A percentile compares a stretch with the other conserved stretches of the same genome.
Conservation (phyloP, 2,113 vertebrate species). For the Brevimyrus niger region DNA sequence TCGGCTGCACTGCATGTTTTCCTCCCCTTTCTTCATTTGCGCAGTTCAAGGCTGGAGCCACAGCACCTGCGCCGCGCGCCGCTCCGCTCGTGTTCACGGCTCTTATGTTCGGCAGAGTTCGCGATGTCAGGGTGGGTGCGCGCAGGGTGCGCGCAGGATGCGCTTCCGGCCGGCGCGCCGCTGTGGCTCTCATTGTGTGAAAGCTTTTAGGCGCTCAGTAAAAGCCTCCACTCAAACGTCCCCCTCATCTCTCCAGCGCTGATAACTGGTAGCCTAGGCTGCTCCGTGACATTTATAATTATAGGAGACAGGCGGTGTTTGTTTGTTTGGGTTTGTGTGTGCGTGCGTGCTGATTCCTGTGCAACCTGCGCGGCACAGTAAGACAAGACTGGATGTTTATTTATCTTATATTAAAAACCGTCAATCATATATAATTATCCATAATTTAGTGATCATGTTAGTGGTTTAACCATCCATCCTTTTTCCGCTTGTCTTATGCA, state of each 20-base stretch:
- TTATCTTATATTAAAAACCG: background rate
- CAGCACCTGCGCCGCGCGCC: background rate
- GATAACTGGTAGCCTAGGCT: background rate
- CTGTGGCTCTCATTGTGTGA: background rate
- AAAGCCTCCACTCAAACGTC: background rate
- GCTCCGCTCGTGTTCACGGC: background rate
- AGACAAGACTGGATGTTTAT: background rate
- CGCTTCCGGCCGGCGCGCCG: background rate
- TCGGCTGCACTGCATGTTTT: background rate
- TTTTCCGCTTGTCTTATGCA: background rate
- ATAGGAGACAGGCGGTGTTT: background rate
- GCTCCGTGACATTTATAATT: background rate
- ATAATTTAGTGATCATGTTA: background rate
- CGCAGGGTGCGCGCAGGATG: background rate
- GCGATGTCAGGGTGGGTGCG: background rate
- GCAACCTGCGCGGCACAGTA: background rate
- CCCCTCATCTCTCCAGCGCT: background rate
- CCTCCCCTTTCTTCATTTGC: background rate
- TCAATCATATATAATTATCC: background rate
- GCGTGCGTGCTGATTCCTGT: background rate
- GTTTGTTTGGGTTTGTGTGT: slow-evolving; percentile 5
- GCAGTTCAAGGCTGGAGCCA: background rate
- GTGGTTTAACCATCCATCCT: background rate
- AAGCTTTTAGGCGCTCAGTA: slow-evolving; percentile 5
- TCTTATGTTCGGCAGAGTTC: background rate